A percentile compares a stretch with the other conserved stretches of the same genome.
phyloP scores from a whole-genome alignment of 2,113 vertebrate genomes.

The Chroicocephalus ridibundus region DNA sequence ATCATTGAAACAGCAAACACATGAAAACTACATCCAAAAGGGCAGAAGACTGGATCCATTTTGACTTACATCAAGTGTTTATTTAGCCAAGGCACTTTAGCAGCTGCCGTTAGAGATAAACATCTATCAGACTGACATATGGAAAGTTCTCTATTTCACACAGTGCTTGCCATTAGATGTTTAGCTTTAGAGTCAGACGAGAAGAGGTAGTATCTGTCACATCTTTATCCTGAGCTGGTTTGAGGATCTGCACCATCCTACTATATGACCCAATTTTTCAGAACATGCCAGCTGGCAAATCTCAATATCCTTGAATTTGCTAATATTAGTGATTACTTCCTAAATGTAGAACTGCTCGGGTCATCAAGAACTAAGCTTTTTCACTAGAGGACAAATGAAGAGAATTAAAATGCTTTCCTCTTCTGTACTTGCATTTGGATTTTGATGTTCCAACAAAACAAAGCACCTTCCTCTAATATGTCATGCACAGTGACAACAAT shows the following conservation, averaged over 20 bases:
- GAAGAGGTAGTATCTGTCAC: not conserved
- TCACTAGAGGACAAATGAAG: not conserved
- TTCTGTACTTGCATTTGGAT: not conserved
- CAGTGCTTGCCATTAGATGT: not conserved
- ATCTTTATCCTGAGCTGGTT: not conserved
- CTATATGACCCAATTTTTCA: not conserved
- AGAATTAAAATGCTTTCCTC: not conserved
- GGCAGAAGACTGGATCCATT: not conserved
- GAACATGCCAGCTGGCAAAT: not conserved
- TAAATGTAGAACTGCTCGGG: not conserved
- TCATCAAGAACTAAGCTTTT: not conserved
- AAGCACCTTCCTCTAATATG: not conserved
- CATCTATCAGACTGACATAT: not conserved
- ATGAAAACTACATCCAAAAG: not conserved
- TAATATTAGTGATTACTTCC: not conserved
- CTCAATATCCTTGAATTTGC: not conserved
- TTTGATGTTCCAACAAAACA: not conserved
- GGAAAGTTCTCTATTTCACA: not conserved
- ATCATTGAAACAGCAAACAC: not conserved
- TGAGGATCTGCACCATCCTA: not conserved
- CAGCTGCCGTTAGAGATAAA: not conserved
- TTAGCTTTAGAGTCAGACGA: not conserved
- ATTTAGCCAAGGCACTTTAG: not conserved
- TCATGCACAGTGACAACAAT: not conserved
- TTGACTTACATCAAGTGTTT: not conserved